Evolutionary conservation across 2,888 invertebrate genomes (phyloP).

Genomic region (Stegophylla sp.): DNA sequence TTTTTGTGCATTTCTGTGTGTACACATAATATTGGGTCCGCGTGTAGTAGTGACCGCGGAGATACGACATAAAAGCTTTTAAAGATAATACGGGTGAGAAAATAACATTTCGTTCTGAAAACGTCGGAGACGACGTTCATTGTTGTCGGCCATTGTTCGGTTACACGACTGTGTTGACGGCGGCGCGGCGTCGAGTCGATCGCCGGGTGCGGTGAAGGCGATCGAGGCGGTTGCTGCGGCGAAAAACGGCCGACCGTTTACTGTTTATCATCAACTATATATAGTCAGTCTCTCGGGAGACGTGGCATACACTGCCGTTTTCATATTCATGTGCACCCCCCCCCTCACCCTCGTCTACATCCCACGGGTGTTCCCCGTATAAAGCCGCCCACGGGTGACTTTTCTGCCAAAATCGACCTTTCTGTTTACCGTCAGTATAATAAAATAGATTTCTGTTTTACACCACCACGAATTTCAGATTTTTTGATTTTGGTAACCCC

Average conservation of each 20-base stretch:
- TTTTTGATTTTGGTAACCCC: no score
- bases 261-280: constrained; percentile 49
- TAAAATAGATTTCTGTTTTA: no score
- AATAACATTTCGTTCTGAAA: constrained; percentile 51
- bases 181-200: background rate
- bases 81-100: constrained; percentile 51
- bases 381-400: no score
- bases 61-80: constrained; percentile 51
- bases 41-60: background rate
- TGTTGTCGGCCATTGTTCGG: constrained; percentile 45
- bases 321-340: background rate
- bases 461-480: no score
- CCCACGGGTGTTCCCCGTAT: no score
- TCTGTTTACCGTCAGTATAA: no score
- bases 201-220: background rate
- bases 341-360: no score
- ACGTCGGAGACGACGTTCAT: constrained; percentile 37
- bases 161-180: no score
- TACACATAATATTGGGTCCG: background rate
- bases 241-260: constrained; percentile 23
- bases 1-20: no score
- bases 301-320: background rate
- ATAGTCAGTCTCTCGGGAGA: background rate
- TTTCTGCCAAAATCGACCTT: no score
- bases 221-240: background rate